Percentiles rank a stretch among this genome's conserved stretches.
Evolutionary conservation across 2,797 vertebrate species (phyloP).

Genomic region (Lithobates sylvaticus): DNA sequence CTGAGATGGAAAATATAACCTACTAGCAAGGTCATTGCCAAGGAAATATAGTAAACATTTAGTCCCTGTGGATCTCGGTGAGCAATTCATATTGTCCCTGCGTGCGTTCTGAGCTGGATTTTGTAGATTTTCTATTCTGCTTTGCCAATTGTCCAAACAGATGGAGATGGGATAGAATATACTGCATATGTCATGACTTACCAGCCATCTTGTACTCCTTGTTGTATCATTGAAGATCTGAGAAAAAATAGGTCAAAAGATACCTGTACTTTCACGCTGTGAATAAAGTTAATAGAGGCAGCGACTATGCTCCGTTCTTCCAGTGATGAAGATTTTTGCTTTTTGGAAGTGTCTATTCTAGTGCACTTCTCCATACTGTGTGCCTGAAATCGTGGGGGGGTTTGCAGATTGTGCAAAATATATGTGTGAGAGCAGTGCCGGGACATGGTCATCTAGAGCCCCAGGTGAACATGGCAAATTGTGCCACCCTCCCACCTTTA

Average conservation of each 20-base stretch:
- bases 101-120: slow-evolving; percentile 21
- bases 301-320: too few species aligned
- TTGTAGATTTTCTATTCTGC: not conserved
- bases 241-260: not conserved
- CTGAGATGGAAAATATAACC: slow-evolving; percentile 50
- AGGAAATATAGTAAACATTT: slow-evolving; percentile 54
- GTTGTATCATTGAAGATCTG: not conserved
- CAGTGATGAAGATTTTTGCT: too few species aligned
- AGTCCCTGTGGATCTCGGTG: slow-evolving; percentile 41
- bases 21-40: slow-evolving; percentile 48
- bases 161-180: slow-evolving; percentile 8
- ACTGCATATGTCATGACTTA: not conserved
- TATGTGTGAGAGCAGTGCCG: too few species aligned
- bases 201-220: slow-evolving; percentile 1
- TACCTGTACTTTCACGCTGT: not conserved
- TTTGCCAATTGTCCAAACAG: slow-evolving; percentile 22
- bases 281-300: too few species aligned
- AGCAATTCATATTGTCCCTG: slow-evolving; percentile 29
- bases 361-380: too few species aligned
- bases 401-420: too few species aligned
- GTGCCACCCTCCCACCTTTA: too few species aligned
- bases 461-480: too few species aligned
- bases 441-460: too few species aligned
- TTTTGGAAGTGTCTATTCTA: too few species aligned
- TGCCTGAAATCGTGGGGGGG: too few species aligned